These are phyloP conservation scores for Premnoplex brunnescens DNA, from an alignment of 2,797 vertebrate species.

Conservation along the genomic window DNA sequence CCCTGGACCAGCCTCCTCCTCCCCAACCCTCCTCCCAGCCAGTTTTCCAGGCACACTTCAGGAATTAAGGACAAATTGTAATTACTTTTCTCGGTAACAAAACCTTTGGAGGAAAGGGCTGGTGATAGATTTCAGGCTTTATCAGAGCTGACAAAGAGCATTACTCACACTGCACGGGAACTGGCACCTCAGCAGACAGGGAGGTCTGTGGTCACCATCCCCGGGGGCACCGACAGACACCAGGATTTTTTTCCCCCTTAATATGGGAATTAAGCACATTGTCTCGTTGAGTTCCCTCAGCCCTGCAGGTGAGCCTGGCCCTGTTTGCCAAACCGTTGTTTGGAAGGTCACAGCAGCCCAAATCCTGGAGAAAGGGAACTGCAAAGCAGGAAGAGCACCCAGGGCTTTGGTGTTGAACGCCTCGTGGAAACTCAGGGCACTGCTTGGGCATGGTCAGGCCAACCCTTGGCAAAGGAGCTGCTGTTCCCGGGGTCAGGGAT, in stretches of 20 bases:
- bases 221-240: not conserved
- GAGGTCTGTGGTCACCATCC: slow-evolving; percentile 2
- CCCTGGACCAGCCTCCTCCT: not conserved
- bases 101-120: slow-evolving; percentile 57
- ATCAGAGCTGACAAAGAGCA: slow-evolving; percentile 70
- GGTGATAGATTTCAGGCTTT: slow-evolving; percentile 63
- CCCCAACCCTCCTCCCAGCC: not conserved
- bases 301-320: not conserved
- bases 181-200: slow-evolving; percentile 37
- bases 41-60: not conserved
- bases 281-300: not conserved
- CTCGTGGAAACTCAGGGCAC: accelerated
- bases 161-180: slow-evolving; percentile 45
- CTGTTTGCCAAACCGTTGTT: not conserved
- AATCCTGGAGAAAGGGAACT: not conserved
- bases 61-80: slow-evolving; percentile 66
- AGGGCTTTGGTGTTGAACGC: not conserved
- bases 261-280: not conserved
- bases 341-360: not conserved
- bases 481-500: accelerated
- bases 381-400: not conserved
- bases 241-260: not conserved
- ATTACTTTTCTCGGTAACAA: slow-evolving; percentile 51
- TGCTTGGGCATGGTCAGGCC: accelerated
- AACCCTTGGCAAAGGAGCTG: not conserved